Conservation (phyloP, 2,113 vertebrate species). For the Shinisaurus crocodilurus region DNA sequence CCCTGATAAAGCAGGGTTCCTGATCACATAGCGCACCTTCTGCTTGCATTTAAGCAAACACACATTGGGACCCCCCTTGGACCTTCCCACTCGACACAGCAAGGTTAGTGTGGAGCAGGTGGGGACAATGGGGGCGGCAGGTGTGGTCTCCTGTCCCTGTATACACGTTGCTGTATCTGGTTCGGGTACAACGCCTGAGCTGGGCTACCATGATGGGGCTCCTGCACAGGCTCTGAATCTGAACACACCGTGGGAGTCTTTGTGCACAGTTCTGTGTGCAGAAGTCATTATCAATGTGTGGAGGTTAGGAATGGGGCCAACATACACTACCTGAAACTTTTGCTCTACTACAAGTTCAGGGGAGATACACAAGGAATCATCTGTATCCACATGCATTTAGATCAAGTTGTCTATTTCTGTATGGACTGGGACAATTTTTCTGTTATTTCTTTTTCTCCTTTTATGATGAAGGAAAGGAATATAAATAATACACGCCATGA, state of each 20-base stretch:
- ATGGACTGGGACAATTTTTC: not conserved
- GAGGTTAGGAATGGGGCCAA: not conserved
- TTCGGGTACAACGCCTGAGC: too few relatives aligned
- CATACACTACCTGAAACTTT: not conserved
- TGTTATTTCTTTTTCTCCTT: not conserved
- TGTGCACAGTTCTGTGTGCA: not conserved
- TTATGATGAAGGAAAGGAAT: not conserved
- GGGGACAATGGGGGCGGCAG: too few relatives aligned
- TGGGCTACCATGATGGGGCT: too few relatives aligned
- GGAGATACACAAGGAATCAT: not conserved
- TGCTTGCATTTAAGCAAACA: too few relatives aligned
- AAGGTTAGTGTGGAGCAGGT: too few relatives aligned
- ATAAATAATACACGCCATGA: not conserved
- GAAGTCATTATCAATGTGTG: not conserved
- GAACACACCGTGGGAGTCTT: not conserved
- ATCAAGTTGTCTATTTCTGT: not conserved
- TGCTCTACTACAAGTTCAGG: not conserved
- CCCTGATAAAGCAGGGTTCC: too few relatives aligned
- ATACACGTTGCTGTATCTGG: too few relatives aligned
- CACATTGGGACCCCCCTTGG: too few relatives aligned
- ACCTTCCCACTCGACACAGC: too few relatives aligned
- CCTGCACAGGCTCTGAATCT: not conserved
- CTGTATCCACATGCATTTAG: not conserved
- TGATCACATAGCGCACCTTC: too few relatives aligned
- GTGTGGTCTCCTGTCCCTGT: too few relatives aligned